These are phyloP conservation scores for Megalurothrips usitatus DNA, from an alignment of 2,888 invertebrate species.

Conservation along the genomic window DNA sequence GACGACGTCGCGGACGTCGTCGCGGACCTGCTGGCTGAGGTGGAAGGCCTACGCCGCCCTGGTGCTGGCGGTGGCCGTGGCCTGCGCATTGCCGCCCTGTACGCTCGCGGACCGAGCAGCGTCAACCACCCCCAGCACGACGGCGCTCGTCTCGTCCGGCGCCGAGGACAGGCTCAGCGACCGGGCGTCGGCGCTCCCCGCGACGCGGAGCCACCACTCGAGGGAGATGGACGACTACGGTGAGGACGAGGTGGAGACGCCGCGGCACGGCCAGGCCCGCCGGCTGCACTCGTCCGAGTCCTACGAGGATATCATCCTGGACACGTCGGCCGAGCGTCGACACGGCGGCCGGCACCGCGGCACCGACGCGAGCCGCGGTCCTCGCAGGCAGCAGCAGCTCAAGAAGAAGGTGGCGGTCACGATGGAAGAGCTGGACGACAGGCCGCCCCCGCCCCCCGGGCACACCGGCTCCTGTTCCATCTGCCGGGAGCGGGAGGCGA, in stretches of 20 bases:
- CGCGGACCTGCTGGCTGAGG: background rate
- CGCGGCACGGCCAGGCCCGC: background rate
- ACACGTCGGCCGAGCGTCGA: background rate
- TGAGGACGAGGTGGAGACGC: background rate
- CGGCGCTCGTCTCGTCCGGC: background rate
- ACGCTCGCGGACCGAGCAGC: background rate
- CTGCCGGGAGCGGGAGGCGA: constrained; percentile 55
- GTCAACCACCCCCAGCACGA: background rate
- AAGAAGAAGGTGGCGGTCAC: background rate
- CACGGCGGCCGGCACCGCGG: background rate
- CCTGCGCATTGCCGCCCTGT: background rate
- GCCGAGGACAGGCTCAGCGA: background rate
- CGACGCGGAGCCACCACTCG: background rate
- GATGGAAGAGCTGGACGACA: constrained; percentile 26
- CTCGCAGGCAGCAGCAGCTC: constrained; percentile 12
- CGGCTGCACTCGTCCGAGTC: background rate
- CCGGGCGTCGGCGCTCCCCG: background rate
- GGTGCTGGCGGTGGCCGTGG: background rate
- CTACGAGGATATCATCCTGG: background rate
- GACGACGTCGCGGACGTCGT: background rate
- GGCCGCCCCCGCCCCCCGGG: constrained; percentile 30
- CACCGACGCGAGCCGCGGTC: background rate
- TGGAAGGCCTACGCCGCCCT: background rate
- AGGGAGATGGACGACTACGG: background rate
- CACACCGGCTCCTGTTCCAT: constrained; percentile 48